A percentile compares a stretch with the other conserved stretches of the same genome.
These are phyloP conservation scores for Drosophila prosaltans DNA, from an alignment of 1,140 invertebrate genomes.

Conservation along the genomic window DNA sequence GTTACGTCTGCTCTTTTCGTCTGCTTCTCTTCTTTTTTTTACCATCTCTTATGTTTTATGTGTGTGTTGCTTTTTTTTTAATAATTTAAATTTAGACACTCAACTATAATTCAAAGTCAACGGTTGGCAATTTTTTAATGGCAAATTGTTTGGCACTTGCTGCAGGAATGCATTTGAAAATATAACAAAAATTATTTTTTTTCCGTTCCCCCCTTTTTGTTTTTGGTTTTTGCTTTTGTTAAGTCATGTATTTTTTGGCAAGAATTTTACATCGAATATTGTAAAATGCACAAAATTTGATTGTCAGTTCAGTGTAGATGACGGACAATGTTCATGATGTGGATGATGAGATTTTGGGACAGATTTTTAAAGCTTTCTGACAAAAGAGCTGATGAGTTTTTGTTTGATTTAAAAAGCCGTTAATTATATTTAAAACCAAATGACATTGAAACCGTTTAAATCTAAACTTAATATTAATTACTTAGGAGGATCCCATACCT, in stretches of 20 bases:
- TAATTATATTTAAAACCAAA: constrained; percentile 34
- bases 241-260: constrained; percentile 14
- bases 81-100: constrained; percentile 79
- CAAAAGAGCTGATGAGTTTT: constrained; percentile 58
- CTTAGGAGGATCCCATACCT: too few relatives aligned
- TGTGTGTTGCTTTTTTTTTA: constrained; percentile 55
- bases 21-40: constrained; percentile 50
- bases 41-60: constrained; percentile 47
- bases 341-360: constrained; percentile 45
- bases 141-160: constrained; percentile 54
- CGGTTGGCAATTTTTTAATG: constrained; percentile 77
- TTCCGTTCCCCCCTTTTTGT: constrained; percentile 32
- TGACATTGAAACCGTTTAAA: constrained; percentile 39
- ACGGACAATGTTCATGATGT: constrained; percentile 20
- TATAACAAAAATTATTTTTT: constrained; percentile 25
- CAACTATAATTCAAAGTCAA: constrained; percentile 81
- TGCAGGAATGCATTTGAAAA: constrained; percentile 55
- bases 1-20: constrained; percentile 39
- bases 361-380: constrained; percentile 54
- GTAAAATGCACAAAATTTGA: constrained; percentile 30
- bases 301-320: constrained; percentile 38
- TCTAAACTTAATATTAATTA: too few relatives aligned
- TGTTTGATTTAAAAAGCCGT: constrained; percentile 46
- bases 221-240: constrained; percentile 11
- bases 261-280: constrained; percentile 27